These are phyloP conservation scores for Crotalus tigris DNA, from an alignment of 2,113 vertebrate genomes.

Conservation along the genomic window DNA sequence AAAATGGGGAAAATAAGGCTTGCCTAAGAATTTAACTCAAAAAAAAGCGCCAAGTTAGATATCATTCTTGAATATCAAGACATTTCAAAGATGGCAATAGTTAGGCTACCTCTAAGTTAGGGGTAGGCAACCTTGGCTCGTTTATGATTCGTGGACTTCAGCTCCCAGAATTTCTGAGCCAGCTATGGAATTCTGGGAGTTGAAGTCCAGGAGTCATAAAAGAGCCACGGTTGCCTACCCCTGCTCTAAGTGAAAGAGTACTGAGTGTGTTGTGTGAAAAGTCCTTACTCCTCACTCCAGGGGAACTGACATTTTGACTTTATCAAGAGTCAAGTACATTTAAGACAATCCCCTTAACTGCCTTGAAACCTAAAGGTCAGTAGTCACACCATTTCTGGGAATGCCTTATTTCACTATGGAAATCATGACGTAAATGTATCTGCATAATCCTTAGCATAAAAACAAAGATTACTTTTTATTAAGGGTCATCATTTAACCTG, in stretches of 20 bases:
- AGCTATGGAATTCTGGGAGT: too few species aligned
- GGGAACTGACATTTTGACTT: background rate
- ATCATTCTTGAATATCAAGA: background rate
- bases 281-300: background rate
- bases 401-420: background rate
- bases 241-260: background rate
- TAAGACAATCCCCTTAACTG: background rate
- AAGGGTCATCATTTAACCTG: background rate
- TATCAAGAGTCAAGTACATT: background rate
- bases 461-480: background rate
- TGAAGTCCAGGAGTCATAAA: too few species aligned
- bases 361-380: background rate
- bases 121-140: too few species aligned
- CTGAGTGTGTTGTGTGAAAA: background rate
- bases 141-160: too few species aligned
- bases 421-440: background rate
- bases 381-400: background rate
- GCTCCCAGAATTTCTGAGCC: too few species aligned
- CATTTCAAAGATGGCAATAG: background rate
- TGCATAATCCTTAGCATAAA: background rate
- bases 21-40: background rate
- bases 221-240: too few species aligned
- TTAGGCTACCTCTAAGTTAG: background rate
- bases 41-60: background rate
- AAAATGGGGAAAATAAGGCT: background rate